Conservation (phyloP, 2,113 vertebrate species). For the Leucopsar rothschildi region DNA sequence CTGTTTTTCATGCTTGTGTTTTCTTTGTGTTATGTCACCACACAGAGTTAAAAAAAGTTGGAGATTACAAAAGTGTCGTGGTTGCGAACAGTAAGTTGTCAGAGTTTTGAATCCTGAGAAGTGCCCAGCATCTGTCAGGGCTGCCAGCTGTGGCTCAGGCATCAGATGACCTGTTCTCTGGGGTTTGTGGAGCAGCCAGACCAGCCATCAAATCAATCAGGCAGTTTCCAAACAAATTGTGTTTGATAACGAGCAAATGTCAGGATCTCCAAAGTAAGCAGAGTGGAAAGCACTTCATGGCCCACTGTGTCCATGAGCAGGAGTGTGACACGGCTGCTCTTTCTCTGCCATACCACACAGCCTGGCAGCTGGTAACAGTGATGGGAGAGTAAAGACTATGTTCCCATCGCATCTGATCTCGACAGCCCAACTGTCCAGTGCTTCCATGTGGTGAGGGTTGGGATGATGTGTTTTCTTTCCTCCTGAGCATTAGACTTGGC, state of each 20-base stretch:
- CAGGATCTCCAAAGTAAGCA: background rate
- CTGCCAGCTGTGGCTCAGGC: background rate
- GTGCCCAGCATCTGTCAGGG: background rate
- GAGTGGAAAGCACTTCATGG: background rate
- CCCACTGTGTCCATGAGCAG: background rate
- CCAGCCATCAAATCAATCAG: background rate
- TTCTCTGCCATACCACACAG: background rate
- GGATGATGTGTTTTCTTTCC: fast-evolving
- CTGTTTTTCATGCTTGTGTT: background rate
- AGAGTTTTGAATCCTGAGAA: fast-evolving
- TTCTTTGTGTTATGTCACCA: background rate
- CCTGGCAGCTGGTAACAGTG: background rate
- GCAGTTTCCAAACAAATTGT: background rate
- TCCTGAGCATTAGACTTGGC: fast-evolving
- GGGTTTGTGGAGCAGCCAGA: background rate
- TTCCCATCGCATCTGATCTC: background rate
- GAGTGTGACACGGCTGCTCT: background rate
- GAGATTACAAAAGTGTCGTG: fast-evolving
- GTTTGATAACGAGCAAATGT: background rate
- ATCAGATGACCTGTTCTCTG: fast-evolving
- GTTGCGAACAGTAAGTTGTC: fast-evolving
- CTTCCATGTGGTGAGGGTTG: fast-evolving
- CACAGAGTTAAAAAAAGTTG: background rate
- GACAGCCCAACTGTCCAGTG: fast-evolving
- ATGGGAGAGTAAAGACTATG: no score